Evolutionary conservation across 2,888 invertebrate genomes (phyloP).

Genomic region (Idaea straminata): DNA sequence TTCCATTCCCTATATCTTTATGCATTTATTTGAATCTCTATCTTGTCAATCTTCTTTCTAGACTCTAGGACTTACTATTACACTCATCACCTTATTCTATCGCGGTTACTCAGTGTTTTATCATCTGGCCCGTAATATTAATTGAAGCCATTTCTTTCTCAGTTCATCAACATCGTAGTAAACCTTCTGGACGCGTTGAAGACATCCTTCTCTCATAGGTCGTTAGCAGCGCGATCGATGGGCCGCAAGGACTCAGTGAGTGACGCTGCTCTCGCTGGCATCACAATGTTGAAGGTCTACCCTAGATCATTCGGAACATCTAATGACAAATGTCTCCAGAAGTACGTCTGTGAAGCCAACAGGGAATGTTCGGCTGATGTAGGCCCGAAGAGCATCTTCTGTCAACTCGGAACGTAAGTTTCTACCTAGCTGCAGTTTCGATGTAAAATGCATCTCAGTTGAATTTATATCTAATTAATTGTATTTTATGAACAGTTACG

Average conservation of each 20-base stretch:
- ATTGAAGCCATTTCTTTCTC: slow-evolving; percentile 27
- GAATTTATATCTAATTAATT: neutral
- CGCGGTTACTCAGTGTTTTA: neutral
- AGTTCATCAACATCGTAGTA: slow-evolving; percentile 96
- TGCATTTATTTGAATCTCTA: slow-evolving; percentile 8
- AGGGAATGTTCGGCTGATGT: slow-evolving; percentile 91
- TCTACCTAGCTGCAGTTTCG: neutral
- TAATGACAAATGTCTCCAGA: slow-evolving; percentile 91
- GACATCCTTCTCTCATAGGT: slow-evolving; percentile 95
- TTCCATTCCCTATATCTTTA: slow-evolving; percentile 53
- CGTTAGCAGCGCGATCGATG: slow-evolving; percentile 89
- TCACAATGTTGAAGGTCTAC: slow-evolving; percentile 94
- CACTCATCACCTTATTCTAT: neutral
- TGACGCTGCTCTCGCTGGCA: slow-evolving; percentile 93
- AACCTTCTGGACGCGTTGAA: slow-evolving; percentile 94
- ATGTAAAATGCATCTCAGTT: neutral
- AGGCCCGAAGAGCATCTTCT: slow-evolving; percentile 91
- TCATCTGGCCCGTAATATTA: neutral
- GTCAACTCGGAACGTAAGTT: slow-evolving; percentile 95
- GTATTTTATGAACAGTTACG: slow-evolving; percentile 82
- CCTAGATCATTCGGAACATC: slow-evolving; percentile 88
- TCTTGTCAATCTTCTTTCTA: neutral
- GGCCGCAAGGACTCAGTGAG: slow-evolving; percentile 94
- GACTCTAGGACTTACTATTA: neutral
- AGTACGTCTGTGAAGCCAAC: slow-evolving; percentile 94